These are phyloP conservation scores for Cyrtodaria siliqua DNA, from an alignment of 2,888 invertebrate species.

Conservation along the genomic window DNA sequence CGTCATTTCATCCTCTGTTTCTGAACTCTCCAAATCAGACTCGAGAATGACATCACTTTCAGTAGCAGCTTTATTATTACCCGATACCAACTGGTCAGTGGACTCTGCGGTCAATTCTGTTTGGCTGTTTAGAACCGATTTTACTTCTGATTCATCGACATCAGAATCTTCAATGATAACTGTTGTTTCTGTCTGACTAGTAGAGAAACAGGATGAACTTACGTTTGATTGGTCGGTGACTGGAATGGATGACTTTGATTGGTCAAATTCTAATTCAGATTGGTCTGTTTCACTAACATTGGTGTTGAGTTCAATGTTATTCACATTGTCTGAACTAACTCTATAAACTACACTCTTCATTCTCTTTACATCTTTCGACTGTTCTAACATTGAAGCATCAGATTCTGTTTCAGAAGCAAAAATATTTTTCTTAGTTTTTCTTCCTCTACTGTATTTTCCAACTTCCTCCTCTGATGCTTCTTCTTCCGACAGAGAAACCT, in stretches of 20 bases:
- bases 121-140: neutral
- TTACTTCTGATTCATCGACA: constrained; percentile 12
- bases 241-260: neutral
- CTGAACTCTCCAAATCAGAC: too few relatives aligned
- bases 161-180: constrained; percentile 1
- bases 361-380: neutral
- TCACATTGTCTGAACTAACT: neutral
- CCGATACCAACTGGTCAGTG: too few relatives aligned
- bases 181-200: neutral
- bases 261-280: neutral
- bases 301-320: too few relatives aligned
- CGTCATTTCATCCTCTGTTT: too few relatives aligned
- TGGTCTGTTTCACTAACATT: neutral
- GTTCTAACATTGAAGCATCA: neutral
- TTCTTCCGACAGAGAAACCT: neutral
- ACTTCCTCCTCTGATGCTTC: neutral
- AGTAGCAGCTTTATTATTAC: too few relatives aligned
- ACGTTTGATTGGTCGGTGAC: too few relatives aligned
- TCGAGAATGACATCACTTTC: too few relatives aligned
- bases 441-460: constrained; percentile 1
- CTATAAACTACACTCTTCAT: constrained; percentile 2
- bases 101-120: too few relatives aligned
- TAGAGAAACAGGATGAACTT: too few relatives aligned
- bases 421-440: neutral
- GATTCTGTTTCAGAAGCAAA: neutral